A percentile compares a stretch with the other conserved stretches of the same genome.
Evolutionary conservation across 2,888 invertebrate species (phyloP).

Genomic region (Onthophagus sagittarius): DNA sequence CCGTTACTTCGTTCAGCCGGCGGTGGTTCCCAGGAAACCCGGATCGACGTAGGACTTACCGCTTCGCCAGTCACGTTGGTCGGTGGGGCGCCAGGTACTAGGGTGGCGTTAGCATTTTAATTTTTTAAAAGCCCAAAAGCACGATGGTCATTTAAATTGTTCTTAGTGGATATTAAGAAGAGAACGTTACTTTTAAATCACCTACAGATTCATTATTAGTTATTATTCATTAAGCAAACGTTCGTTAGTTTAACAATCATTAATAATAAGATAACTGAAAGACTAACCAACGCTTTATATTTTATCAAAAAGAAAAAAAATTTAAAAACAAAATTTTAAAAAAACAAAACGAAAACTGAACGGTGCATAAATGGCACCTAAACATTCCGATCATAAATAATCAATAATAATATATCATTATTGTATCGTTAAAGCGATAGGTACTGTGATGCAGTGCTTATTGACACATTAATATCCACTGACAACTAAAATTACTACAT

Average conservation of each 20-base stretch:
- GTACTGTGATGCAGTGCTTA: constrained; percentile 48
- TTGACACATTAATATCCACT: constrained; percentile 49
- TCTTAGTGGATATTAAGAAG: constrained; percentile 43
- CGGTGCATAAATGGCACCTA: constrained; percentile 28
- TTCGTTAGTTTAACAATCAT: background rate
- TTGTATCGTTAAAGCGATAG: constrained; percentile 29
- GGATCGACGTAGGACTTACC: constrained; percentile 83
- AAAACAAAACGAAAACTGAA: constrained; percentile 25
- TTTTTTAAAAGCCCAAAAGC: constrained; percentile 38
- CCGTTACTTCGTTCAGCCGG: constrained; percentile 88
- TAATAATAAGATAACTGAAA: background rate
- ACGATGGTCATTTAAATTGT: constrained; percentile 33
- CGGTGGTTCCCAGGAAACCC: constrained; percentile 91
- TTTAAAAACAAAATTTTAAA: constrained; percentile 18
- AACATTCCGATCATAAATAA: constrained; percentile 5
- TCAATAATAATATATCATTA: background rate
- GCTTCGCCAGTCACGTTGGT: constrained; percentile 88
- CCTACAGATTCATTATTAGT: background rate
- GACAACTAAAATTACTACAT: constrained; percentile 46
- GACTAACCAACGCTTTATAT: background rate
- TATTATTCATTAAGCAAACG: background rate
- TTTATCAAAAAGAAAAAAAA: constrained; percentile 6
- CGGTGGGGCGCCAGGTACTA: constrained; percentile 96
- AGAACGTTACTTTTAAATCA: background rate
- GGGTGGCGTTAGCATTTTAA: constrained; percentile 42